Evolutionary conservation across 2,113 vertebrate genomes (phyloP).

Genomic region (Nothoprocta perdicaria): DNA sequence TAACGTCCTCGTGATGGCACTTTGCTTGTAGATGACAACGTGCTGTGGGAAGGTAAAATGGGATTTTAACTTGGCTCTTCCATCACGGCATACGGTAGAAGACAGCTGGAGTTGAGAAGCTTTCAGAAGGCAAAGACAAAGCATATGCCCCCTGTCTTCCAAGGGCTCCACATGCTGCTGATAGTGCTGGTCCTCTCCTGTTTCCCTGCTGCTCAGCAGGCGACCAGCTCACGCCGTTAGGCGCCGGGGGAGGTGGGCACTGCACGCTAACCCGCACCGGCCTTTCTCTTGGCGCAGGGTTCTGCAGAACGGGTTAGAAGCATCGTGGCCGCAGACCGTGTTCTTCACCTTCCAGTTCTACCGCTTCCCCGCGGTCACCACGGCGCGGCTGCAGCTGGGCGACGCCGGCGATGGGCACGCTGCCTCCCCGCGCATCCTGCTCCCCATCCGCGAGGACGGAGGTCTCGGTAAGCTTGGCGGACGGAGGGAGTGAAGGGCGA

Average conservation of each 20-base stretch:
- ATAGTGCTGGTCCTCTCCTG: not conserved
- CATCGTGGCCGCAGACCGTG: constrained; percentile 80
- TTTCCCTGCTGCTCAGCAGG: not conserved
- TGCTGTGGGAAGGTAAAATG: not conserved
- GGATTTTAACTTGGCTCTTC: constrained; percentile 6
- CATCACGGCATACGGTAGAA: constrained; percentile 25
- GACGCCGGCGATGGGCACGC: not conserved
- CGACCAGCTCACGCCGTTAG: not conserved
- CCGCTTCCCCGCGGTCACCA: constrained; percentile 86
- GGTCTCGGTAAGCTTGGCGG: constrained; percentile 77
- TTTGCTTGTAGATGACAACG: not conserved
- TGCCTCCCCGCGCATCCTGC: constrained; percentile 75
- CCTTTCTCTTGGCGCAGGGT: constrained; percentile 71
- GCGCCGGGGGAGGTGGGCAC: fast-evolving
- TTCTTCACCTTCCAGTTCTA: constrained; percentile 97
- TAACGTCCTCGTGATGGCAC: constrained; percentile 1
- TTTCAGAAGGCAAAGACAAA: constrained; percentile 49
- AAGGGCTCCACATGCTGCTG: constrained; percentile 22
- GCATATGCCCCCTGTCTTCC: constrained; percentile 39
- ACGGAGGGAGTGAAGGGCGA: no score
- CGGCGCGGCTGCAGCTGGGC: constrained; percentile 84
- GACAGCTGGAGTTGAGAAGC: constrained; percentile 54
- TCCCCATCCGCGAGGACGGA: constrained; percentile 76
- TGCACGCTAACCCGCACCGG: not conserved
- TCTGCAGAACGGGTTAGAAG: constrained; percentile 10